Conservation (phyloP, 1,140 invertebrate genomes). For the Conus ventricosus region DNA sequence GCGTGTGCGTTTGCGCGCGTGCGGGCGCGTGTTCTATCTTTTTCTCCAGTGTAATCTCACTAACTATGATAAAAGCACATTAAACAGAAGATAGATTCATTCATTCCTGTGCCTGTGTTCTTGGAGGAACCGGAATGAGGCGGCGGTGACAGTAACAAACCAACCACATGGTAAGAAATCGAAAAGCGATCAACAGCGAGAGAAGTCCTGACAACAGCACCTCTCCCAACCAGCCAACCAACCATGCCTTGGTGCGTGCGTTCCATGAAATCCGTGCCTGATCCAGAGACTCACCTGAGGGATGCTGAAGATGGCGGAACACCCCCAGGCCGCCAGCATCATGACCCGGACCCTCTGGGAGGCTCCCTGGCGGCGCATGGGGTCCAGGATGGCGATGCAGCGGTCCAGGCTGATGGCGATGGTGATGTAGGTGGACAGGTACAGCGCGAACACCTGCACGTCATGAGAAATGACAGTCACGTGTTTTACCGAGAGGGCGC, state of each 20-base stretch:
- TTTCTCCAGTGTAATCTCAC: too few species aligned
- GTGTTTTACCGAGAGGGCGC: too few species aligned
- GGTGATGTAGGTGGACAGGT: slow-evolving; percentile 88
- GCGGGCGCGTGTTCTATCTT: too few species aligned
- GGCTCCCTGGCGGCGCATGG: slow-evolving; percentile 84
- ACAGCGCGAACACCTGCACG: slow-evolving; percentile 67
- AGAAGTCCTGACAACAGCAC: not conserved
- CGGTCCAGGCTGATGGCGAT: slow-evolving; percentile 88
- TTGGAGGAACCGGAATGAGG: too few species aligned
- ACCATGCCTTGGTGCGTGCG: not conserved
- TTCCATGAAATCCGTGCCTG: not conserved
- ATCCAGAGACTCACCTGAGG: slow-evolving; percentile 83
- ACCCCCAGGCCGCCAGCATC: slow-evolving; percentile 80
- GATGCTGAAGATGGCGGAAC: slow-evolving; percentile 83
- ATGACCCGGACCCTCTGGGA: slow-evolving; percentile 77
- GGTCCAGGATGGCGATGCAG: slow-evolving; percentile 86
- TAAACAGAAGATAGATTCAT: too few species aligned
- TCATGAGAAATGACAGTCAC: not conserved
- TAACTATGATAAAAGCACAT: too few species aligned
- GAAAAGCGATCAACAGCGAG: not conserved
- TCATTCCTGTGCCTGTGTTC: too few species aligned
- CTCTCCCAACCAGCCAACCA: not conserved
- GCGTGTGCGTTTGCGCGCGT: too few species aligned
- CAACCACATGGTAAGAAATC: not conserved
- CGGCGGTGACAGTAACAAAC: too few species aligned